Conservation (phyloP, 2,888 invertebrate species). For the Chaitophorus viminalis region DNA sequence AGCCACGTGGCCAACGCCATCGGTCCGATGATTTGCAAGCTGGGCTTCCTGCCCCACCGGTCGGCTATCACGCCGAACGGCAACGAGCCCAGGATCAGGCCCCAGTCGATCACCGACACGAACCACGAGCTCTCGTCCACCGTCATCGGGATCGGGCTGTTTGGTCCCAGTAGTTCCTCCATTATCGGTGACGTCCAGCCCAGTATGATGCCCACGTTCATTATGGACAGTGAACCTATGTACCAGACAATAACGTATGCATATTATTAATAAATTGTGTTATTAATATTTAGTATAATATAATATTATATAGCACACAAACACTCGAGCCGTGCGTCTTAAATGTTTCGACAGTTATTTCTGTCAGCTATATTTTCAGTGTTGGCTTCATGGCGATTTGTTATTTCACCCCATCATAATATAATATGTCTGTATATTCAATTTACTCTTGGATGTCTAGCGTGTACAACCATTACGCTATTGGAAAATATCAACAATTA, state of each 20-base stretch:
- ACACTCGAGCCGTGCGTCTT: too few relatives aligned
- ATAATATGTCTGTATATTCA: too few relatives aligned
- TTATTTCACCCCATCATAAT: too few relatives aligned
- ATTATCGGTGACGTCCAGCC: conserved; percentile 64
- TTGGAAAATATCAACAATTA: too few relatives aligned
- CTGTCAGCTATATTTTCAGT: too few relatives aligned
- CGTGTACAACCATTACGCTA: too few relatives aligned
- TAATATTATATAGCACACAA: too few relatives aligned
- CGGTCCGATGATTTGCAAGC: conserved; percentile 70
- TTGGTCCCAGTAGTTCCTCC: conserved; percentile 60
- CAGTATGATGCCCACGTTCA: conserved; percentile 63
- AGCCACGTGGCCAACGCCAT: conserved; percentile 72
- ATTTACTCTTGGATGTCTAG: too few relatives aligned
- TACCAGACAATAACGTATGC: neutral
- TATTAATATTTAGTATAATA: too few relatives aligned
- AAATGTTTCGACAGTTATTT: too few relatives aligned
- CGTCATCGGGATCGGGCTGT: conserved; percentile 62
- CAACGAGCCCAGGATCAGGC: conserved; percentile 64
- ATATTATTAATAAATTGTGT: too few relatives aligned
- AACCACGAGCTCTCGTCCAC: conserved; percentile 63
- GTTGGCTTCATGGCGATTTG: too few relatives aligned
- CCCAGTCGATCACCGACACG: conserved; percentile 64
- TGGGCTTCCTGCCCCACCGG: conserved; percentile 71
- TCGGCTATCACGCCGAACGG: conserved; percentile 72
- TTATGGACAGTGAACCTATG: conserved; percentile 62